A percentile compares a stretch with the other conserved stretches of the same genome.
Evolutionary conservation across 2,113 vertebrate species (phyloP).

Genomic region (Sorex fumeus): DNA sequence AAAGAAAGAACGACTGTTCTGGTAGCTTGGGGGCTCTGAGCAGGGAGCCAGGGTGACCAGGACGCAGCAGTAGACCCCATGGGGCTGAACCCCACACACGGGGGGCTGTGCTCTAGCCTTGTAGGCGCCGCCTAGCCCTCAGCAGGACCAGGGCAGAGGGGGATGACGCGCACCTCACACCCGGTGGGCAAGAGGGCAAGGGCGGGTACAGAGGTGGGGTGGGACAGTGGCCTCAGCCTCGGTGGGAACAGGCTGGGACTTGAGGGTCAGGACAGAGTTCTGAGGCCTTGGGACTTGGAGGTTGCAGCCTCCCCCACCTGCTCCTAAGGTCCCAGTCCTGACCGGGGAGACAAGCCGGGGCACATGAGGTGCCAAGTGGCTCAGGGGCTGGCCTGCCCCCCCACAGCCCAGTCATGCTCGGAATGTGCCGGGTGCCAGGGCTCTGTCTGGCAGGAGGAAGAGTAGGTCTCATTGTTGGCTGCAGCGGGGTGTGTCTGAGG

Average conservation of each 20-base stretch:
- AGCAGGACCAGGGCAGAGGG: background rate
- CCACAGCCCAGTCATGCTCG: background rate
- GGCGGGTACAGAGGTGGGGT: background rate
- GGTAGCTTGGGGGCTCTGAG: background rate
- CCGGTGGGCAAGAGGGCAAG: background rate
- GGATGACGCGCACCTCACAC: background rate
- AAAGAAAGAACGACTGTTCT: too few species aligned
- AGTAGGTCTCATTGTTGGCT: fast-evolving
- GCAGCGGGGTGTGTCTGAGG: background rate
- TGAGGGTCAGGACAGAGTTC: background rate
- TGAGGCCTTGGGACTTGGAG: background rate
- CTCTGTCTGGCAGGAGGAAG: background rate
- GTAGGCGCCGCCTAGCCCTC: too few species aligned
- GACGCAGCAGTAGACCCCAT: background rate
- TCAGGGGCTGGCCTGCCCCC: background rate
- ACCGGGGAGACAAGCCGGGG: background rate
- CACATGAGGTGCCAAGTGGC: fast-evolving
- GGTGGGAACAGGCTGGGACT: too few species aligned
- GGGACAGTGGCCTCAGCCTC: background rate
- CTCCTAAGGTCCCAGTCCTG: background rate
- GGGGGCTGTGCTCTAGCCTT: too few species aligned
- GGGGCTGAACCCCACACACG: too few species aligned
- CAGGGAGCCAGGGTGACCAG: background rate
- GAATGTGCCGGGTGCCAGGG: background rate
- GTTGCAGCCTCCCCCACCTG: fast-evolving